Base-by-base conservation (phyloP, 2,888 invertebrate genomes). In the Phorcus lineatus region DNA sequence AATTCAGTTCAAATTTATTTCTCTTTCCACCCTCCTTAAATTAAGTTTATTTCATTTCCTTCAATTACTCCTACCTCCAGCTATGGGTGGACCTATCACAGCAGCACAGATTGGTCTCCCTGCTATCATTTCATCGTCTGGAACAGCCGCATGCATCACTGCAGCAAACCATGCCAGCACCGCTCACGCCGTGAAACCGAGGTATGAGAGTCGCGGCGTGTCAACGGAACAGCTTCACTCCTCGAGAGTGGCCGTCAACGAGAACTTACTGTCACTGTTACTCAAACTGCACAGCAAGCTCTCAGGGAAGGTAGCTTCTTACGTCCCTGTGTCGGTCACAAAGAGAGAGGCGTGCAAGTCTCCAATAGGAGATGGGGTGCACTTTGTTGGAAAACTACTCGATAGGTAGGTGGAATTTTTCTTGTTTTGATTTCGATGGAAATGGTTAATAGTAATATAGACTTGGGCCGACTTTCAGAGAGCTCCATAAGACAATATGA, bases 231-330 rank as follows among this genome's bases (percentile, higher is more conserved):
- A 83, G 24, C 78, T 83, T 52, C 87, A 86, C 52, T 82, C 88
- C 19, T 87, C 87, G 36, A 81, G 87, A 16, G 82, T 87, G 52
- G 79, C 84, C 9, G 84, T 80, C 55, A 91, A 92, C 77, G 93
- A 94, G 93, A 98, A 97, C 82, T 96, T 99, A 84, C 95, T 99
- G 86, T 97, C 98, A 0, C 94, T 98, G 77, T 94, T 99, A 66
- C 94, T 98, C 78, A 97, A 97, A 92, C 94, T 98, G 17, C 98
- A 99, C 93, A 97, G 97, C 1, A 97, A 98, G 91, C 94, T 98
- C 57, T 96, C 97, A 0, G 97, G 97, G 0, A 91, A 91, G 83
- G 95, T 96, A 11, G 97, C 97, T 91, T 97, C 97, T 84, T 98
- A 96, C 88, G 82, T 82, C 22, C 87, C 86, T 6, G 67, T 84